Evolutionary conservation across 2,797 vertebrate species (phyloP).

Genomic region (Artibeus jamaicensis): DNA sequence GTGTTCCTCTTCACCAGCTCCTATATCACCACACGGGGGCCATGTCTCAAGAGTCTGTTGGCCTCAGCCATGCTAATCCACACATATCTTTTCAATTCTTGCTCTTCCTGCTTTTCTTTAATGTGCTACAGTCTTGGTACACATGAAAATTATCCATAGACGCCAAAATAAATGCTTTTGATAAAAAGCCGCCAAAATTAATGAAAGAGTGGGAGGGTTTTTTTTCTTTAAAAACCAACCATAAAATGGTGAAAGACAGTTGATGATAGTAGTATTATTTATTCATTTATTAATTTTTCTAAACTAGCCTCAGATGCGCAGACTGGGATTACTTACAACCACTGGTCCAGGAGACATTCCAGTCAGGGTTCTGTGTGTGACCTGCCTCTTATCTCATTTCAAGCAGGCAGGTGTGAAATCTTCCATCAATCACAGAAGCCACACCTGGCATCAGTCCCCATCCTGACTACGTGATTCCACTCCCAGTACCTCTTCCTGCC

Average conservation of each 20-base stretch:
- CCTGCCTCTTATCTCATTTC: neutral
- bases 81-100: neutral
- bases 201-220: neutral
- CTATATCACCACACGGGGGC: neutral
- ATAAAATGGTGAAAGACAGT: neutral
- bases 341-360: neutral
- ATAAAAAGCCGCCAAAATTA: neutral
- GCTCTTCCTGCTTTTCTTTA: neutral
- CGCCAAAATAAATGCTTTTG: neutral
- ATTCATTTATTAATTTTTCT: neutral
- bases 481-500: neutral
- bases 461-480: neutral
- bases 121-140: neutral
- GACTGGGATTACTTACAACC: neutral
- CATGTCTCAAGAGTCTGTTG: neutral
- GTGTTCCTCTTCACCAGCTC: neutral
- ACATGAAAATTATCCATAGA: neutral
- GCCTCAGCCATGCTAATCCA: neutral
- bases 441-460: neutral
- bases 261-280: neutral
- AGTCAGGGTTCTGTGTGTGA: neutral
- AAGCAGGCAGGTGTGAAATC: neutral
- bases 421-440: neutral
- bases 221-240: neutral
- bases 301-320: neutral